Conservation (phyloP, 1,140 invertebrate genomes). For the Heterodera schachtii region DNA sequence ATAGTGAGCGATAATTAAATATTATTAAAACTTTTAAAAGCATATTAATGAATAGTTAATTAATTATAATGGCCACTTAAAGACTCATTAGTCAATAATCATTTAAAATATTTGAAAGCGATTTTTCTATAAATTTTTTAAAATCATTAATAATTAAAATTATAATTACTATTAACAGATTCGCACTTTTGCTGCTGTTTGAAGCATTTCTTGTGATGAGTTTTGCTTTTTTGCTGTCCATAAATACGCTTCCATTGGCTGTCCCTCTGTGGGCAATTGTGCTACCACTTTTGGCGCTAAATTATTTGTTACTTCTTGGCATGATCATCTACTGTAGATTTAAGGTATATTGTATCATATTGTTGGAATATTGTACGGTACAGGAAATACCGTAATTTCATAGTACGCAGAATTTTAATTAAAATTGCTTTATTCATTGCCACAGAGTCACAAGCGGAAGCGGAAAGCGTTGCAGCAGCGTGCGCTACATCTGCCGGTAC, state of each 20-base stretch:
- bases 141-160: background rate
- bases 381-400: too few species aligned
- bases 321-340: slow-evolving; percentile 46
- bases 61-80: too few species aligned
- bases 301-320: slow-evolving; percentile 40
- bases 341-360: slow-evolving; percentile 45
- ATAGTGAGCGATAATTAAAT: too few species aligned
- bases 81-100: too few species aligned
- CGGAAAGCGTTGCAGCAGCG: slow-evolving; percentile 4
- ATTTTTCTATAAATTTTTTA: background rate
- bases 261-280: slow-evolving; percentile 48
- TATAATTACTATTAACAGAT: background rate
- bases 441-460: slow-evolving; percentile 16
- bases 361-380: too few species aligned
- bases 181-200: slow-evolving; percentile 13
- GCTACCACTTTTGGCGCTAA: slow-evolving; percentile 46
- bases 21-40: too few species aligned
- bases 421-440: background rate
- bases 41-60: too few species aligned
- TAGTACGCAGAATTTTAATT: too few species aligned
- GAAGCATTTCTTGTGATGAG: slow-evolving; percentile 31
- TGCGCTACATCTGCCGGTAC: slow-evolving; percentile 14
- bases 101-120: too few species aligned
- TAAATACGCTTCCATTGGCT: slow-evolving; percentile 22
- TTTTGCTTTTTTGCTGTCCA: slow-evolving; percentile 34